Conservation (phyloP, 2,113 vertebrate species). For the Rattus norvegicus region DNA sequence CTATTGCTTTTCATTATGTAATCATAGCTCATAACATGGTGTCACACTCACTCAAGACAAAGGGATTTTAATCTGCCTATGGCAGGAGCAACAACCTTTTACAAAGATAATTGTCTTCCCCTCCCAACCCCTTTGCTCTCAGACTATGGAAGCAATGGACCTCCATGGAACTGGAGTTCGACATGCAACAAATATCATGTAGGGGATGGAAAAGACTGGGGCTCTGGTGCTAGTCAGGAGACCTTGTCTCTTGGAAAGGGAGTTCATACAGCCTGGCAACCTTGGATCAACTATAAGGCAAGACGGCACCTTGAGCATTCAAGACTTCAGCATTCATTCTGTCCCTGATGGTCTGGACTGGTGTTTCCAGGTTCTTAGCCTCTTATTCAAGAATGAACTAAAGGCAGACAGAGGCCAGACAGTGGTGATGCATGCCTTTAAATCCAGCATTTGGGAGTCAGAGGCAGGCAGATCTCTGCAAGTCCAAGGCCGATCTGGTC, state of each 20-base stretch:
- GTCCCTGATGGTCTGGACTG: background rate
- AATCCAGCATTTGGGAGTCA: too few relatives aligned
- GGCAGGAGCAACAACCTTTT: background rate
- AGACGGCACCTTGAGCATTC: background rate
- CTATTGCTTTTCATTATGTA: background rate
- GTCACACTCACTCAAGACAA: background rate
- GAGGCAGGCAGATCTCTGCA: too few relatives aligned
- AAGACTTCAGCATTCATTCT: too few relatives aligned
- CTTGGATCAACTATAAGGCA: background rate
- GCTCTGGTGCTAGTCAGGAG: background rate
- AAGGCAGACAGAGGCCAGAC: background rate
- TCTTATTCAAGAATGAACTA: background rate
- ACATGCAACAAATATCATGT: background rate
- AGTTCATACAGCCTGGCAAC: background rate
- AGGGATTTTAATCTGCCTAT: background rate
- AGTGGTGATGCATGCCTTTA: too few relatives aligned
- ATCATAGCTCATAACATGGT: background rate
- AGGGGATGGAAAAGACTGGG: background rate
- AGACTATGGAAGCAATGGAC: background rate
- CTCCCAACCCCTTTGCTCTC: background rate
- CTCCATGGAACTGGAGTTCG: background rate
- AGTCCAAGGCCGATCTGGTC: too few relatives aligned
- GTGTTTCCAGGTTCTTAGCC: background rate
- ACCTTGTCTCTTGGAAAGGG: background rate
- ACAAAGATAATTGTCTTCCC: background rate